Evolutionary conservation across 2,797 vertebrate species (phyloP).

Genomic region (Sarcophilus harrisii): DNA sequence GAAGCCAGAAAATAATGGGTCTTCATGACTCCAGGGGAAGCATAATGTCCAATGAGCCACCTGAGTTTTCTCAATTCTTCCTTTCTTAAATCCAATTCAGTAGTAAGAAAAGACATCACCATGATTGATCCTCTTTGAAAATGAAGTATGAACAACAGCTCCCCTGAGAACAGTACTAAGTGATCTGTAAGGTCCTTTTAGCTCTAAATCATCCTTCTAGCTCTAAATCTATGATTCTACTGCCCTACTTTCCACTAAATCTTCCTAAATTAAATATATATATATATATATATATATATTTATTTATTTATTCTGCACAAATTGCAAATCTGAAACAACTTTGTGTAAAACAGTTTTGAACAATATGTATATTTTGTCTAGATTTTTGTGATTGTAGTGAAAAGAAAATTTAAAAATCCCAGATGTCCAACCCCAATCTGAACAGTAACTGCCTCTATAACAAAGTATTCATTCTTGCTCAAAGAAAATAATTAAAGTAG

Average conservation of each 20-base stretch:
- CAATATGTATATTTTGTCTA: not conserved
- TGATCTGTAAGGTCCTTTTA: not conserved
- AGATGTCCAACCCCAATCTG: not conserved
- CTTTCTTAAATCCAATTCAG: not conserved
- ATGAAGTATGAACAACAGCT: not conserved
- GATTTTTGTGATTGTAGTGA: not conserved
- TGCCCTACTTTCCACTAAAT: not conserved
- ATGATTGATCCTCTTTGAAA: not conserved
- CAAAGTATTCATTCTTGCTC: not conserved
- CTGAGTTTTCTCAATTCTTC: not conserved
- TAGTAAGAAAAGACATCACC: not conserved
- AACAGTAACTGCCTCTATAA: not conserved
- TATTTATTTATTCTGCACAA: not conserved
- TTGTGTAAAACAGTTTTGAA: not conserved
- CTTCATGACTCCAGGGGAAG: not conserved
- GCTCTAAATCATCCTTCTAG: not conserved
- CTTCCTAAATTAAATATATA: not conserved
- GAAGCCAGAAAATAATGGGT: not conserved
- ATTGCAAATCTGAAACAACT: not conserved
- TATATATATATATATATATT: no score
- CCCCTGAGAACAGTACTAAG: not conserved
- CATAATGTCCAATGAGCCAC: not conserved
- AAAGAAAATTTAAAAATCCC: not conserved
- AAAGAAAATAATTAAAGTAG: not conserved
- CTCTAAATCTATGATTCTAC: not conserved